Evolutionary conservation across 2,888 invertebrate species (phyloP), one percentile per base, ranked within the genome.

Genomic region (Bhutanitis thaidina): DNA sequence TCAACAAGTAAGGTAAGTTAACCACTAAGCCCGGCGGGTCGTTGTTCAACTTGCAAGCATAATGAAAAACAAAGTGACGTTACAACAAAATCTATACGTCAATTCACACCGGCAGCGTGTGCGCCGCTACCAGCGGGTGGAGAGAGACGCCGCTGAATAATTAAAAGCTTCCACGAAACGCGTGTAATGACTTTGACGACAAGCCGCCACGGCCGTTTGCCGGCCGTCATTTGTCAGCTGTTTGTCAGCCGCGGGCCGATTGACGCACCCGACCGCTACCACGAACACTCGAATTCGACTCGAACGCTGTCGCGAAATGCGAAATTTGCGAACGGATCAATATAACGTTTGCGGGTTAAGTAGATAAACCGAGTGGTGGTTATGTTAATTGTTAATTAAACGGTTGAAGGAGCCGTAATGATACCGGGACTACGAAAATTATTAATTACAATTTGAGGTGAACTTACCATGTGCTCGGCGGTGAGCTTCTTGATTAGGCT

Each of bases 231-330:
- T 73, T 79, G 77, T 80, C 78, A 72, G 69, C 67, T 64, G 71
- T 69, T 68, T 76, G 82, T 82, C 80, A 72, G 67, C 65, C 67
- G 69, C 76, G 79, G 71, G 65, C 63, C 76, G 81, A 81, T 74
- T 80, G 85, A 83, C 77, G 77, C 67, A 67, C 71, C 73, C 83
- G 76, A 64, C 64, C 65, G 52, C 39, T 39, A 60, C 58, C 34
- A 43, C 9, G 27, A 51, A 47, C 54, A 59, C 49, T 58, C 61
- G 58, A 52, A 51, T 7, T 30, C 10, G n/a, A 46, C 55, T 58
- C 58, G 36, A n/a, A n/a, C 36, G 9, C 9, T 7, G 16, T 13
- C 1, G 13, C 27, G 1, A 40, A 13, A 13, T 27, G 1, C n/a
- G 2, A 30, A 30, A 30, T 1, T 30, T n/a, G n/a, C n/a, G n/a